Evolutionary conservation across 2,888 invertebrate genomes (phyloP).

Genomic region (Ligdia adustata): DNA sequence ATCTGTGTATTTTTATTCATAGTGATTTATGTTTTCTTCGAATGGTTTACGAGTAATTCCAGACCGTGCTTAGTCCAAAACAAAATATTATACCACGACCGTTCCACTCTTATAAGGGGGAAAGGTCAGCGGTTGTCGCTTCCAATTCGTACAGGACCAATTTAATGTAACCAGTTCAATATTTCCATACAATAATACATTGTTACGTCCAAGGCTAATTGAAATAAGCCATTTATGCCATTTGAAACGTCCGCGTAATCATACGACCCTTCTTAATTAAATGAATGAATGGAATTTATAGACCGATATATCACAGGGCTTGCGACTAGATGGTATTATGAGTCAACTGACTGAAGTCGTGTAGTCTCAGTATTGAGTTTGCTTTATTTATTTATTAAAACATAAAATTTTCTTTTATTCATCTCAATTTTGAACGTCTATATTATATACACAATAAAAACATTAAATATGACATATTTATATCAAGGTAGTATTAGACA

Average conservation of each 20-base stretch:
- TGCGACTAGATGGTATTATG: neutral
- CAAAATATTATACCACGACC: conserved; percentile 27
- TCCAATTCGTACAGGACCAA: conserved; percentile 55
- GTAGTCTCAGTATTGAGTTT: no score
- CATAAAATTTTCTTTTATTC: no score
- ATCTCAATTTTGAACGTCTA: no score
- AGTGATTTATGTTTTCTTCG: no score
- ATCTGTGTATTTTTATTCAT: no score
- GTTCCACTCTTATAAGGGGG: conserved; percentile 37
- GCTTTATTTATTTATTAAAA: no score
- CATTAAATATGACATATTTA: no score
- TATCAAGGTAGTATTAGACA: no score
- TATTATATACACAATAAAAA: no score
- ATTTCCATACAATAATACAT: conserved; percentile 80
- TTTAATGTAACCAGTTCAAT: conserved; percentile 68
- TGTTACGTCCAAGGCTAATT: conserved; percentile 69
- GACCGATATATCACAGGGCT: conserved; percentile 18
- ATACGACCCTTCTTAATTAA: conserved; percentile 35
- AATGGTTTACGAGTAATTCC: no score
- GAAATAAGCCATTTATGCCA: conserved; percentile 59
- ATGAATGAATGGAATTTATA: conserved; percentile 35
- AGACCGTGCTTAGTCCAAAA: no score
- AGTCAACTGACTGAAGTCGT: no score
- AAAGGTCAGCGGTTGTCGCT: conserved; percentile 66
- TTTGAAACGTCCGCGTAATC: conserved; percentile 35